Base-by-base conservation (phyloP, 2,113 vertebrate genomes). In the Poicephalus gulielmi region DNA sequence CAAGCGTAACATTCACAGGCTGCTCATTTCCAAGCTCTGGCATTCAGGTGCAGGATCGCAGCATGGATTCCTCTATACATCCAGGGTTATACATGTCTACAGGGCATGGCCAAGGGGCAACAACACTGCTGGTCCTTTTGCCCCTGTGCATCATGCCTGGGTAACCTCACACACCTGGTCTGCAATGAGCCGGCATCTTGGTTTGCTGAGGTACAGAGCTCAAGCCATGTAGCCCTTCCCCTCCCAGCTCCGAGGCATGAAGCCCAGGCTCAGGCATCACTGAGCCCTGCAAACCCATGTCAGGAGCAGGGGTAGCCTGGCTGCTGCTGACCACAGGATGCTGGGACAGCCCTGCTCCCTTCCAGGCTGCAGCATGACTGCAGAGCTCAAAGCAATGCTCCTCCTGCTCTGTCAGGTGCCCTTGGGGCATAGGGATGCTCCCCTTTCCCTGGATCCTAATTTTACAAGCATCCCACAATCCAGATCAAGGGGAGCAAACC, bases 81-180 rank as follows among this genome's bases (percentile, higher is more conserved):
- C 75, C n/a, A 5, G n/a, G 50, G 6, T 63, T 22, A 1, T 4
- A 53, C 62, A 0, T 0, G 35, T 47, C 52, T 67, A 31, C 18
- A 37, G 35, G 46, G 46, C 37, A 81, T 0, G 22, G 71, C 13
- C 43, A 16, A 80, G 7, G 18, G 49, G 52, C 31, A 49, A 37
- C 13, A 49, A 44, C 17, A 49, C n/a, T 6, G 1, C 53, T 4
- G 41, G 44, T 15, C 24, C 46, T 37, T 37, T 62, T 0, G 0
- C 11, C 62, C n/a, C 60, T 1, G 0, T 13, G 50, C 43, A 18
- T 10, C 0, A 0, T 39, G 50, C 55, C 46, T 16, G 79, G 39
- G 55, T 13, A 62, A 30, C 22, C 20, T 30, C 1, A 0, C 49
- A 7, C 1, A 1, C 10, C n/a, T 2, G 1, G 13, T 15, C 14